These are phyloP conservation scores for Ephialtes manifestator DNA, from an alignment of 2,888 invertebrate genomes.

Conservation along the genomic window DNA sequence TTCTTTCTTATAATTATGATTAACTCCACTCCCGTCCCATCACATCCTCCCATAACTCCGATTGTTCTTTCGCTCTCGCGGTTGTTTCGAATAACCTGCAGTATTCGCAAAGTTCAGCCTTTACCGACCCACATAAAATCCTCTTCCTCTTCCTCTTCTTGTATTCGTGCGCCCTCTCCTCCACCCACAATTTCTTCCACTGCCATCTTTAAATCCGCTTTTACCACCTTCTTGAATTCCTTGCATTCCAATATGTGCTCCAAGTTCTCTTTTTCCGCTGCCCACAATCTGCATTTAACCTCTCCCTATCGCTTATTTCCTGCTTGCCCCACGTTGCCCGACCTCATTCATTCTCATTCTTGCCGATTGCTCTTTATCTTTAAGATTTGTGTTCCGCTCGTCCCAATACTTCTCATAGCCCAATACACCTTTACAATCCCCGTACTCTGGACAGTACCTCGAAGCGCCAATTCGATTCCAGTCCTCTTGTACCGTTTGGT, in stretches of 20 bases:
- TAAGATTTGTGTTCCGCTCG: neutral
- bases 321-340: conserved; percentile 13
- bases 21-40: neutral
- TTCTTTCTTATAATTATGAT: neutral
- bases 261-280: conserved; percentile 1
- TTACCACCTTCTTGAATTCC: neutral
- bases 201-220: neutral
- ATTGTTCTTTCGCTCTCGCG: neutral
- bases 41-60: neutral
- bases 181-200: neutral
- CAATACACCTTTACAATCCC: too few species aligned
- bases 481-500: conserved; percentile 14
- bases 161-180: neutral
- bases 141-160: too few species aligned
- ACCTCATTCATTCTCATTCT: conserved; percentile 42
- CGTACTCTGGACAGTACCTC: neutral
- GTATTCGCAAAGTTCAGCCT: neutral
- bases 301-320: conserved; percentile 27
- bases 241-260: conserved; percentile 14
- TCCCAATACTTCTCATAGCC: too few species aligned
- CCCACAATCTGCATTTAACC: conserved; percentile 20
- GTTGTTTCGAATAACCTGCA: neutral
- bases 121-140: neutral
- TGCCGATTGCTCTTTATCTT: conserved; percentile 40
- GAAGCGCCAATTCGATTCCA: conserved; percentile 13